Evolutionary conservation across 2,113 vertebrate genomes (phyloP), one percentile per base, ranked within the genome.

Genomic region (Rattus rattus): DNA sequence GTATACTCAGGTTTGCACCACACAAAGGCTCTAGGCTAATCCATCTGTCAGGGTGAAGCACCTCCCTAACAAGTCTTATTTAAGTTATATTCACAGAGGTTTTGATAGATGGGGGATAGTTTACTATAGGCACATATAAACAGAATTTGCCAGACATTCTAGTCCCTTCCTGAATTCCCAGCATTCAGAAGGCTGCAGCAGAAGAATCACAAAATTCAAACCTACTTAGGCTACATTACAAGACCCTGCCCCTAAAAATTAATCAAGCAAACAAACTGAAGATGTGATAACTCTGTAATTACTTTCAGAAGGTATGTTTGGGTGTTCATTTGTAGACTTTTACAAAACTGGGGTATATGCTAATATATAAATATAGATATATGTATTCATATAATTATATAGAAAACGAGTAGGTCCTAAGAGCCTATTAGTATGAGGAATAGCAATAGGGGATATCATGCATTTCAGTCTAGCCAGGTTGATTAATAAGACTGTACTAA

Each of bases 401-500:
- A 73, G 54, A 39, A 61, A 61, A 52, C 36, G 88, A n/a, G 9
- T 49, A 90, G 61, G 75, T 59, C 84, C 2, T 47, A 90, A 33
- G 61, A 92, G 61, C 69, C 28, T 43, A 83, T 17, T 63, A 36
- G n/a, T 4, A 69, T 59, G 36, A 10, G 24, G 6, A 3, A 54
- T 49, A 70, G 43, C 20, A 70, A 86, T 20, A 83, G 69, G 8
- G 19, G 13, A 79, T 5, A 1, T 43, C 81, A 49, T 20, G 67
- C 33, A 76, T 20, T 67, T 91, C 24, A 88, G 3, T 54, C 36
- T 26, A 67, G 36, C 2, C 20, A 81, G 19, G 83, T 16, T 3
- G 77, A 86, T 80, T 87, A 92, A 79, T 72, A 85, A 91, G 47
- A 33, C 85, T 52, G 22, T 3, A 76, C n/a, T 87, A 73, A 95